phyloP scores from a whole-genome alignment of 2,113 vertebrate genomes.

The Semnornis frantzii region DNA sequence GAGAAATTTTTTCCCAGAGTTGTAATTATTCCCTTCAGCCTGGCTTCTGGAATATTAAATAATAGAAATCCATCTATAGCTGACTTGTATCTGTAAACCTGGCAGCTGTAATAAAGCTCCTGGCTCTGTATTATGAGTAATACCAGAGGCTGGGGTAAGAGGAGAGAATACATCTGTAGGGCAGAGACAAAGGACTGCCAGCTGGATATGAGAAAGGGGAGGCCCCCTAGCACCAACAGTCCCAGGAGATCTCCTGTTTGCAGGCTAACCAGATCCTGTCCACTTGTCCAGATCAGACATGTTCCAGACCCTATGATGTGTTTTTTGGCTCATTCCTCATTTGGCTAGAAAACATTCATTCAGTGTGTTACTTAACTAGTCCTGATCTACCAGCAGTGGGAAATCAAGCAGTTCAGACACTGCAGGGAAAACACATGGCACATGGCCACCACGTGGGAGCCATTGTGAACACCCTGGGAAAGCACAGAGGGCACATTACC shows the following conservation, averaged over 20 bases:
- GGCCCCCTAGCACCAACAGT: neutral
- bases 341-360: neutral
- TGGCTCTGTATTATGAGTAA: neutral
- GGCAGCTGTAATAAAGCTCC: neutral
- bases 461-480: fast-evolving
- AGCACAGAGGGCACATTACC: neutral
- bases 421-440: fast-evolving
- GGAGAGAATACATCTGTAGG: neutral
- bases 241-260: neutral
- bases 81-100: neutral
- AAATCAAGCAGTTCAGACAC: neutral
- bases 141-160: neutral
- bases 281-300: neutral
- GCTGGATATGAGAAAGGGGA: too few relatives aligned
- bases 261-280: neutral
- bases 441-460: neutral
- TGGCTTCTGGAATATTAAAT: neutral
- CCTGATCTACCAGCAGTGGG: neutral
- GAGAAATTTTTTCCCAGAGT: neutral
- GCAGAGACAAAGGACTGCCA: neutral
- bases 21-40: neutral
- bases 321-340: neutral
- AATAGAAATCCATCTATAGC: neutral
- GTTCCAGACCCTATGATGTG: neutral
- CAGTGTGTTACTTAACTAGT: neutral